phyloP scores from a whole-genome alignment of 2,113 vertebrate species.

The Spermophilus dauricus region DNA sequence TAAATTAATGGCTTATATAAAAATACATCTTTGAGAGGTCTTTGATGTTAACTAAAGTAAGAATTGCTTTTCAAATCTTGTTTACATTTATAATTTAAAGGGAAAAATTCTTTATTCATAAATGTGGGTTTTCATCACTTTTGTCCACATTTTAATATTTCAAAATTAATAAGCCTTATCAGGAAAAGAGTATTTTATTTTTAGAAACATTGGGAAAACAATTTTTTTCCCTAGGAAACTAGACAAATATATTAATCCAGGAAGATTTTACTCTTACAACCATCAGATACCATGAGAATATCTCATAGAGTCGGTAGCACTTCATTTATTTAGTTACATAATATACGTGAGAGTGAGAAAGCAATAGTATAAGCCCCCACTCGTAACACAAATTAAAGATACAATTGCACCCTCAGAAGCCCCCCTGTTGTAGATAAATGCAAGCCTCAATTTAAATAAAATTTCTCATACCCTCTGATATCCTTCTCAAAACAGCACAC shows the following conservation, averaged over 20 bases:
- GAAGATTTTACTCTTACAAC: not conserved
- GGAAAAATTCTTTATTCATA: not conserved
- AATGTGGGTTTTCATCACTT: not conserved
- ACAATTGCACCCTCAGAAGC: not conserved
- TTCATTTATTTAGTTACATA: not conserved
- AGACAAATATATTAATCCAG: not conserved
- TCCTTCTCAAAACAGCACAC: not conserved
- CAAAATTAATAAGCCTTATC: not conserved
- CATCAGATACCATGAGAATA: not conserved
- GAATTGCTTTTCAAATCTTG: not conserved
- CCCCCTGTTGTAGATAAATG: not conserved
- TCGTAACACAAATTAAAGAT: not conserved
- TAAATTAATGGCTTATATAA: conserved; percentile 20
- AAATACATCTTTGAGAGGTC: conserved; percentile 1
- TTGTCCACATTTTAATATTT: not conserved
- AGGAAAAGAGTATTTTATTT: not conserved
- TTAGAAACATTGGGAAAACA: not conserved
- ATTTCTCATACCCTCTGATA: not conserved
- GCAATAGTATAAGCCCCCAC: not conserved
- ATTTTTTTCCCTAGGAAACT: not conserved
- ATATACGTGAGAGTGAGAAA: not conserved
- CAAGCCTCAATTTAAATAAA: not conserved
- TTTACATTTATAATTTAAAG: not conserved
- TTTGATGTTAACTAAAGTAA: conserved; percentile 51
- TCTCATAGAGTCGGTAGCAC: not conserved